Evolutionary conservation across 1,140 invertebrate species (phyloP), one percentile per base, ranked within the genome.

Genomic region (Sminthurides bifidus): DNA sequence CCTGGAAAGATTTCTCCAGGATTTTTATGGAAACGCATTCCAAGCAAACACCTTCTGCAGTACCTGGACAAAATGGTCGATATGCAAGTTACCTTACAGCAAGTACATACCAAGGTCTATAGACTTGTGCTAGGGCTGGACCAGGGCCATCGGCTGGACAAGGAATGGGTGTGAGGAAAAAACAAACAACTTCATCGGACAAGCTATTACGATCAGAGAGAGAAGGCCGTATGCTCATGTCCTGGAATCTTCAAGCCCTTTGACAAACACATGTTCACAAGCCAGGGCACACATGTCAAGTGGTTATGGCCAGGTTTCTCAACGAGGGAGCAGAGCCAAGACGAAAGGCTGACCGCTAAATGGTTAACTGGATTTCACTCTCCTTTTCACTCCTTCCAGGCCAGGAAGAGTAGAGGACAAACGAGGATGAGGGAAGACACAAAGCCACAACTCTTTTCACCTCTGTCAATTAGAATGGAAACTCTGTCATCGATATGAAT

Each of bases 391-490:
- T n/a, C n/a, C n/a, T n/a, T n/a, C n/a, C n/a, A n/a, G n/a, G n/a
- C n/a, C n/a, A n/a, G n/a, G n/a, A n/a, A n/a, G n/a, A n/a, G n/a
- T n/a, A n/a, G n/a, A n/a, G n/a, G n/a, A n/a, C n/a, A n/a, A n/a
- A n/a, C n/a, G n/a, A n/a, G n/a, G n/a, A n/a, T n/a, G n/a, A n/a
- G n/a, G n/a, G n/a, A n/a, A n/a, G n/a, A n/a, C n/a, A n/a, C n/a
- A n/a, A n/a, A n/a, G n/a, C n/a, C n/a, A n/a, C n/a, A n/a, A n/a
- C n/a, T n/a, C n/a, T n/a, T 49, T 49, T 49, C 46, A 49, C 46
- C 30, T 49, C 15, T 57, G 55, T 57, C 55, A 57, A 57, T 57
- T 57, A 57, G 44, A 37, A 57, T 57, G 43, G 52, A 38, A 41
- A 21, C 49, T 35, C 40, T 52, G 55, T 57, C 48, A 52, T 57